These are phyloP conservation scores for Diuraphis noxia DNA, from an alignment of 1,140 invertebrate genomes.

Conservation along the genomic window DNA sequence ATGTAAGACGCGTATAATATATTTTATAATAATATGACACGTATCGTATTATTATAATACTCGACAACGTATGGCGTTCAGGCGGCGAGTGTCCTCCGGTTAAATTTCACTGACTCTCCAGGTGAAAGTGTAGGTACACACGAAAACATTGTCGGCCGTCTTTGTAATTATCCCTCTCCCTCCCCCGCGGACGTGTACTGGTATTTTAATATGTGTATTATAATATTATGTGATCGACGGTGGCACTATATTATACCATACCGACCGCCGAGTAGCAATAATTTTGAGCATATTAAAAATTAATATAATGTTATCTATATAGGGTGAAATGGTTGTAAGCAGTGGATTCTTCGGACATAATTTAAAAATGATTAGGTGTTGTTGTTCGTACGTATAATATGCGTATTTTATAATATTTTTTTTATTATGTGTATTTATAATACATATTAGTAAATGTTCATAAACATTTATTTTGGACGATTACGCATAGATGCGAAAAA, in stretches of 20 bases:
- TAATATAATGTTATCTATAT: background rate
- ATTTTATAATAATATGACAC: background rate
- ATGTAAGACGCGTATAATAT: background rate
- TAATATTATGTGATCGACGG: background rate
- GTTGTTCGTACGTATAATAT: no score
- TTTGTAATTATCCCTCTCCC: background rate
- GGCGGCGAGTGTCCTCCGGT: background rate
- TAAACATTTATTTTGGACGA: background rate
- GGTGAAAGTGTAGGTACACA: slow-evolving; percentile 31
- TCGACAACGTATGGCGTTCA: background rate
- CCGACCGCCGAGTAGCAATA: background rate
- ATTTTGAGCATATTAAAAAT: no score
- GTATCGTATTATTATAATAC: background rate
- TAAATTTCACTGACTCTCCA: slow-evolving; percentile 25
- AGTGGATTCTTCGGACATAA: background rate
- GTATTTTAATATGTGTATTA: background rate
- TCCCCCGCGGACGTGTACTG: background rate
- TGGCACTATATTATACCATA: background rate
- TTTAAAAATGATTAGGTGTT: background rate
- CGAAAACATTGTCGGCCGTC: slow-evolving; percentile 13
- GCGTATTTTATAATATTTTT: background rate
- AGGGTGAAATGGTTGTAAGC: background rate
- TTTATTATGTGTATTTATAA: no score
- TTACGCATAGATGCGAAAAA: background rate
- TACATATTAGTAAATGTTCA: no score